phyloP scores from a whole-genome alignment of 35 echinoderm and acorn worm genomes.

The Ophiothrix spiculata region DNA sequence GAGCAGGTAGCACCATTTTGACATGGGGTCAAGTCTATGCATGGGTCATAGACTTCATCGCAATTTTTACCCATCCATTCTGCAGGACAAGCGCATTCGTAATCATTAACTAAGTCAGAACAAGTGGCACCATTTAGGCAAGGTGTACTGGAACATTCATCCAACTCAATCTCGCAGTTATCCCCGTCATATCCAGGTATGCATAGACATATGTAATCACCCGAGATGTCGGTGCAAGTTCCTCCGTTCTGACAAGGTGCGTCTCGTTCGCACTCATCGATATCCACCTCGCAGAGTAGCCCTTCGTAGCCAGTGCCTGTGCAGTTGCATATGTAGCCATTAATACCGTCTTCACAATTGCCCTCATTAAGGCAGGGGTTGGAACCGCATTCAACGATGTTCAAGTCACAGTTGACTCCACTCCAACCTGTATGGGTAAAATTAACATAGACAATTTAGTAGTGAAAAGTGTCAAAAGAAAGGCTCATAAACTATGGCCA shows the following conservation, averaged over 20 bases:
- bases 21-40: conserved; percentile 22
- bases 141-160: conserved; percentile 38
- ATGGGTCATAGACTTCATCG: conserved; percentile 13
- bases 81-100: conserved; percentile 23
- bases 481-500: too few species aligned
- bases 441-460: too few species aligned
- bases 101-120: conserved; percentile 25
- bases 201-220: conserved; percentile 44
- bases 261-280: conserved; percentile 43
- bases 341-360: background rate
- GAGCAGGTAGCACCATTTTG: conserved; percentile 55
- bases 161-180: conserved; percentile 27
- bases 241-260: conserved; percentile 24
- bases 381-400: background rate
- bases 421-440: background rate
- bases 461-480: too few species aligned
- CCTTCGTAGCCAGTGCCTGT: conserved; percentile 28
- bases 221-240: conserved; percentile 38
- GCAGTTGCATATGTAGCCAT: conserved; percentile 48
- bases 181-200: conserved; percentile 43
- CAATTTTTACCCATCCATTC: conserved; percentile 46
- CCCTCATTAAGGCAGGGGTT: background rate
- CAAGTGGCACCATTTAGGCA: conserved; percentile 47
- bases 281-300: conserved; percentile 35
- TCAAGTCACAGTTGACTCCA: background rate